These are phyloP conservation scores for Ophioderma brevispina DNA, from an alignment of 35 echinoderm and acorn worm species.

Conservation along the genomic window DNA sequence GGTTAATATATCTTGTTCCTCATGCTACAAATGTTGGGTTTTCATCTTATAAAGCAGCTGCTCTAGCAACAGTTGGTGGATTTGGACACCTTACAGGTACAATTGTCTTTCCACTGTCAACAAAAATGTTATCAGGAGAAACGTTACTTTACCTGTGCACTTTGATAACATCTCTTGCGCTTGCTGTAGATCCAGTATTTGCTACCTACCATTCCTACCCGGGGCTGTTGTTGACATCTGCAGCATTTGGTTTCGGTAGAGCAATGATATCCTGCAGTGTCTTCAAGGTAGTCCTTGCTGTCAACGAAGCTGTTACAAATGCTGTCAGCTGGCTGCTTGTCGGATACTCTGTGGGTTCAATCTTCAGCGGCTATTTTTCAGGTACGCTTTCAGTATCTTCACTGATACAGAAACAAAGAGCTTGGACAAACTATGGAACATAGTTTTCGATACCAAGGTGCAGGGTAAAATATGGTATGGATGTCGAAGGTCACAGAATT, in stretches of 20 bases:
- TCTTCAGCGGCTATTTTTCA: neutral
- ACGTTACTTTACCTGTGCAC: neutral
- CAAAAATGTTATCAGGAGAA: neutral
- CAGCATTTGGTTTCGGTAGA: neutral
- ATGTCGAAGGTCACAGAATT: too few relatives aligned
- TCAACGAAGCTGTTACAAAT: neutral
- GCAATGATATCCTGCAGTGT: neutral
- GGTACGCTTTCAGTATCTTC: neutral
- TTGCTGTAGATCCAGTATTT: neutral
- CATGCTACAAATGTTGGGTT: neutral
- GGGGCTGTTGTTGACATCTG: neutral
- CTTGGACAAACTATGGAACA: too few relatives aligned
- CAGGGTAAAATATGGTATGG: too few relatives aligned
- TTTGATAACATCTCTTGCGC: neutral
- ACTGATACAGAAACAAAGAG: too few relatives aligned
- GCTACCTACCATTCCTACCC: neutral
- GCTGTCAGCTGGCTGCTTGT: neutral
- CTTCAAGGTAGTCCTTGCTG: neutral
- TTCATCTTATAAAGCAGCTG: neutral
- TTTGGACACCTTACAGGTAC: neutral
- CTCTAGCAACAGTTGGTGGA: neutral
- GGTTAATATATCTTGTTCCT: neutral
- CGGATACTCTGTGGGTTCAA: neutral
- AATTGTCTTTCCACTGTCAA: neutral
- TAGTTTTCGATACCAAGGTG: too few relatives aligned